These are phyloP conservation scores for Andricus grossulariae DNA, from an alignment of 1,140 invertebrate genomes.

Conservation along the genomic window DNA sequence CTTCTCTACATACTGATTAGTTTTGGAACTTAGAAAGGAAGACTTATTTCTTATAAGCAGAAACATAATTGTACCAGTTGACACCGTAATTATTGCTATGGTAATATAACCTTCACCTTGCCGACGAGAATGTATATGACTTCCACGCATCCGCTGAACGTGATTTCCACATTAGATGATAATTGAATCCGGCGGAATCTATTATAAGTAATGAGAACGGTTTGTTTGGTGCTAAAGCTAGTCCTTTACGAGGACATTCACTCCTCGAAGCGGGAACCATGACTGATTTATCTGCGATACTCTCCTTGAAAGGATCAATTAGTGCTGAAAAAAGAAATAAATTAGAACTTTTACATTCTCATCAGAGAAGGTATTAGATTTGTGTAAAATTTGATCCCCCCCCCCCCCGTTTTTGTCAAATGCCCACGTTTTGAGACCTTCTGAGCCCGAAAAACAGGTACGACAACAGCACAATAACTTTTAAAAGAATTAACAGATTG, in stretches of 20 bases:
- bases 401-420: no score
- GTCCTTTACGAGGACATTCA: conserved; percentile 24
- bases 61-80: background rate
- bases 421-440: no score
- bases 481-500: no score
- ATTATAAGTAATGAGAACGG: background rate
- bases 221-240: background rate
- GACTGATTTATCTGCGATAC: conserved; percentile 18
- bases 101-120: background rate
- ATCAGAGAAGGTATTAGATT: no score
- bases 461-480: no score
- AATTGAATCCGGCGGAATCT: background rate
- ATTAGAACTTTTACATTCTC: no score
- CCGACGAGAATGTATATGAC: background rate
- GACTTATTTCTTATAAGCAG: no score
- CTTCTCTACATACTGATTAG: no score
- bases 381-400: no score
- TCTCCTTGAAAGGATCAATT: background rate
- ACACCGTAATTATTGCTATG: background rate
- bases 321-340: background rate
- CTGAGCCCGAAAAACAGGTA: no score
- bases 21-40: no score
- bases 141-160: background rate
- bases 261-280: conserved; percentile 25
- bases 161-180: background rate